Base-by-base conservation (phyloP, 2,888 invertebrate genomes). In the Leptopilina myrica region DNA sequence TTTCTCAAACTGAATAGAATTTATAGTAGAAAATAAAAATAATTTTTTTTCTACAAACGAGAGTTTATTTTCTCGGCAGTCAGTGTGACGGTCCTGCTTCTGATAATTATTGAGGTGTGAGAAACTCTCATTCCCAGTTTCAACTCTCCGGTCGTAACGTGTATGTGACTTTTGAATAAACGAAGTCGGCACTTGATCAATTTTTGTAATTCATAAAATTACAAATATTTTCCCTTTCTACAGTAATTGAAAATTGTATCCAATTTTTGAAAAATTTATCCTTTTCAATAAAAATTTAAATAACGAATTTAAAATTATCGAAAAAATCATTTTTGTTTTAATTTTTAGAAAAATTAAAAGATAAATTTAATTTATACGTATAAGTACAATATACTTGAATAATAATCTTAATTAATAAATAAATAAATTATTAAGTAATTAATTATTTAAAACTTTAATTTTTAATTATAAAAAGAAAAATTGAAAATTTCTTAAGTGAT, bases 61-160 rank as follows among this genome's bases (percentile, higher is more conserved):
- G 20, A 3, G 7, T 62, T 20, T 1, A 9, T 8, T 15, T 62
- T 62, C 20, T 62, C 49, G 2, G 1, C 20, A 62, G 20, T 20
- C 9, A 9, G 14, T 11, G 69, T 26, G 69, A 69, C 69, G 69
- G 69, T 69, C 67, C 69, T 69, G 69, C 8, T 26, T 8, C 69
- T 33, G 20, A 15, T 15, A 66, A 66, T 66, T 43, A 43, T 43
- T 43, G 40, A 69, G 69, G 53, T 53, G 69, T 69, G 49, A 67
- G 67, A 65, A 33, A 65, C 49, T 49, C 49, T 69, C 69, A 69
- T 49, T 69, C 20, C 12, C 12, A 69, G 69, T 69, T 53, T 14
- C 20, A 49, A 53, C 53, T 69, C 49, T 53, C 12, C 49, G 11
- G 11, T 26, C 26, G 69, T 49, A 69, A 53, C 49, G 12, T 53